Evolutionary conservation across 2,888 invertebrate species (phyloP).

Genomic region (Nemotelus nigrinus): DNA sequence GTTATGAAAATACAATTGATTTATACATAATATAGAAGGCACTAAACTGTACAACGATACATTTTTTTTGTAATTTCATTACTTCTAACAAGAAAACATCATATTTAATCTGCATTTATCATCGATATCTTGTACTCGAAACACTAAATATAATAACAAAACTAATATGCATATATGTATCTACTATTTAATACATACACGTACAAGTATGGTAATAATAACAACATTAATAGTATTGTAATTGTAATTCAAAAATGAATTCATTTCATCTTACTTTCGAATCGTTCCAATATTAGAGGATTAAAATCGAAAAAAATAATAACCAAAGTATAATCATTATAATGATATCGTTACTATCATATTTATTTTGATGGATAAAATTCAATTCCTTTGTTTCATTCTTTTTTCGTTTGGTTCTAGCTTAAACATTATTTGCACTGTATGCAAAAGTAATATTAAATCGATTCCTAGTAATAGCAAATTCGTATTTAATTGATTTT

Average conservation of each 20-base stretch:
- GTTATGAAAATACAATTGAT: conserved; percentile 30
- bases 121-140: no score
- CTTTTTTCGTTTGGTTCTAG: background rate
- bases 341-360: no score
- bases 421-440: background rate
- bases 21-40: conserved; percentile 23
- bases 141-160: no score
- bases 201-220: no score
- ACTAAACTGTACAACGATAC: conserved; percentile 33
- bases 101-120: background rate
- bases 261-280: conserved; percentile 2
- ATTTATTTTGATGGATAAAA: no score
- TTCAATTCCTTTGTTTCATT: background rate
- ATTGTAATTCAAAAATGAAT: conserved; percentile 37
- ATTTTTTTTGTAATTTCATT: background rate
- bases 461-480: background rate
- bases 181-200: no score
- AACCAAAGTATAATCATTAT: background rate
- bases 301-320: conserved; percentile 4
- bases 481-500: no score
- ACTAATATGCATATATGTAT: no score
- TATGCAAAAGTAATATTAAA: conserved; percentile 8
- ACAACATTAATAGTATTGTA: no score
- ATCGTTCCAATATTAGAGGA: background rate
- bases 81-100: background rate